Evolutionary conservation across 2,888 invertebrate species (phyloP), one percentile per base, ranked within the genome.

Genomic region (Pachliopta kotzebuea): DNA sequence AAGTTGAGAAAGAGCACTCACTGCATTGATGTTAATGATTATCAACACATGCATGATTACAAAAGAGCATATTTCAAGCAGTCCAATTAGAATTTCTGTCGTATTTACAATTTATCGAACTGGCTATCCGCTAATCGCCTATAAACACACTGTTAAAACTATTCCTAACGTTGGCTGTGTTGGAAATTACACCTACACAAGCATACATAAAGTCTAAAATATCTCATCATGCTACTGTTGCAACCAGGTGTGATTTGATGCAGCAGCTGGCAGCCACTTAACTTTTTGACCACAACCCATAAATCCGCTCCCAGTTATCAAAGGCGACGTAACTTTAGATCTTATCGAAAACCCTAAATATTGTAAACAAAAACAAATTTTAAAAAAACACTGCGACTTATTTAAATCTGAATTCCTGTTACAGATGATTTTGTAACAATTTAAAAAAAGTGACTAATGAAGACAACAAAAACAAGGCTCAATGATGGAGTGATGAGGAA

Each of bases 221-320:
- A 20, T n/a, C 37, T 42, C 0, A 54, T 21, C 42, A 23, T 20
- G 29, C 0, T 6, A 9, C 7, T 21, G n/a, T 20, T 59, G n/a
- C 9, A 56, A 56, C 24, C 14, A 59, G 45, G 60, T 64, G 56
- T 42, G 59, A 64, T 37, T 37, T 31, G 63, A 45, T 29, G 59
- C 50, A 37, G 50, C 14, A 23, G 59, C 59, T n/a, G 9, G 63
- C 29, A 31, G 23, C 31, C 55, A 60, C 50, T 60, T 63, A 63
- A 60, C 59, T 63, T 59, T 58, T 56, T 63, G 63, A 63, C 59
- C 59, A 37, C 50, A 50, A 60, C 31, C 59, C 63, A 60, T 63
- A 63, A 63, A 63, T 63, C 55, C 49, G 23, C 20, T 63, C 49
- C 31, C 55, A n/a, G 50, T 37, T 23, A 60, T 60, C 52, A 52